A percentile compares a stretch with the other conserved stretches of the same genome.
These are phyloP conservation scores for Atherinomorus stipes DNA, from an alignment of 2,113 vertebrate genomes.

Conservation along the genomic window DNA sequence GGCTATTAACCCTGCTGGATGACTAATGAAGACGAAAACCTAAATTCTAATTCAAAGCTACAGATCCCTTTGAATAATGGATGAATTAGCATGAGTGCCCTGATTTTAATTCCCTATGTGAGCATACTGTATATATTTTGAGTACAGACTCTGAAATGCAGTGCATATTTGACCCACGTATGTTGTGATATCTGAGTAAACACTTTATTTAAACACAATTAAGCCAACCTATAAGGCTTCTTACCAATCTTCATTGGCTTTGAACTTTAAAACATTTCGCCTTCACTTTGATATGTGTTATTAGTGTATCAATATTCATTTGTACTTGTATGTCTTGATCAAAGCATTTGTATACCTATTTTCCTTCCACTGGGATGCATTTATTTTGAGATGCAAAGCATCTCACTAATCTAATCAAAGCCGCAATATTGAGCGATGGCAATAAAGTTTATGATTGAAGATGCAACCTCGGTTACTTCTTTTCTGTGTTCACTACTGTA, in stretches of 20 bases:
- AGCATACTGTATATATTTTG: conserved; percentile 16
- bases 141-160: conserved; percentile 18
- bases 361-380: conserved; percentile 36
- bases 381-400: conserved; percentile 45
- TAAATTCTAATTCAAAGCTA: conserved; percentile 70
- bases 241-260: conserved; percentile 26
- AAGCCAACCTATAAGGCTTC: conserved; percentile 16
- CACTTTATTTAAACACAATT: conserved; percentile 1
- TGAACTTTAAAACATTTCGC: conserved; percentile 48
- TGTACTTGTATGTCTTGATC: conserved; percentile 55
- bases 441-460: conserved; percentile 33
- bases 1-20: conserved; percentile 44
- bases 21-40: conserved; percentile 65
- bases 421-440: conserved; percentile 5
- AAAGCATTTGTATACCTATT: conserved; percentile 54
- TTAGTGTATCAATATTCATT: conserved; percentile 51
- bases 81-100: conserved; percentile 54
- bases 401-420: conserved; percentile 62
- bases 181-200: conserved; percentile 9
- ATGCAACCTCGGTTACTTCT: conserved; percentile 42
- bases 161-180: conserved; percentile 25
- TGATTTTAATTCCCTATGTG: conserved; percentile 53
- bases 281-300: conserved; percentile 39
- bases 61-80: conserved; percentile 66
- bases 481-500: not conserved